These are phyloP conservation scores for Epirrhoe alternata DNA, from an alignment of 2,888 invertebrate genomes.

Conservation along the genomic window DNA sequence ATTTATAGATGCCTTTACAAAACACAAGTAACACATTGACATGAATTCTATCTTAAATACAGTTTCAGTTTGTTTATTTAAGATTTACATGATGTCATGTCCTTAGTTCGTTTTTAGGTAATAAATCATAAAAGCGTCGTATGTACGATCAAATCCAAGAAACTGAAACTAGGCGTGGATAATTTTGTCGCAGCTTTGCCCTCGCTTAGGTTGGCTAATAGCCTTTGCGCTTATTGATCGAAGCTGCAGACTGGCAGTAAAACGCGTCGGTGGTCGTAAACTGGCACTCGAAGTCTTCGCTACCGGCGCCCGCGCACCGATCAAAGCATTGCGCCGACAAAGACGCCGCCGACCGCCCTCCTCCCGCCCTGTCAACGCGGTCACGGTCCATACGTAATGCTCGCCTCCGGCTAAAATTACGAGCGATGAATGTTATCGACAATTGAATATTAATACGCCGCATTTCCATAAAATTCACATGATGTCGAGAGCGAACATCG, in stretches of 20 bases:
- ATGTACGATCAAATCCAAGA: constrained; percentile 41
- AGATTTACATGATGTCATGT: constrained; percentile 27
- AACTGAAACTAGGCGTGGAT: constrained; percentile 49
- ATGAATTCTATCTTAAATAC: too few relatives aligned
- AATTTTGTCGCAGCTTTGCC: constrained; percentile 55
- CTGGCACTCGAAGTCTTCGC: constrained; percentile 72
- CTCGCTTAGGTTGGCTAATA: constrained; percentile 60
- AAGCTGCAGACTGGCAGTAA: constrained; percentile 73
- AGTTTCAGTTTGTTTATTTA: too few relatives aligned
- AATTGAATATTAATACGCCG: constrained; percentile 72
- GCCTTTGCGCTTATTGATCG: constrained; percentile 69
- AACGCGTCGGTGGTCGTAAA: constrained; percentile 78
- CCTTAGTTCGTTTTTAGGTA: constrained; percentile 30
- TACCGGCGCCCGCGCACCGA: constrained; percentile 76
- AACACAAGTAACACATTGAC: too few relatives aligned
- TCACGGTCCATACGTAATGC: constrained; percentile 72
- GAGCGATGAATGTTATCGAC: constrained; percentile 71
- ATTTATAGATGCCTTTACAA: too few relatives aligned
- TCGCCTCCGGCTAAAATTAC: constrained; percentile 75
- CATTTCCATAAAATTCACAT: constrained; percentile 71
- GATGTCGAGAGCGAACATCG: constrained; percentile 51
- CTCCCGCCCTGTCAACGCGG: constrained; percentile 78
- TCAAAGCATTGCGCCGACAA: constrained; percentile 78
- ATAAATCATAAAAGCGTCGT: constrained; percentile 21
- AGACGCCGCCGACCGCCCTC: constrained; percentile 63